Base-by-base conservation (phyloP, 2,113 vertebrate species). In the Catharus bicknelli region DNA sequence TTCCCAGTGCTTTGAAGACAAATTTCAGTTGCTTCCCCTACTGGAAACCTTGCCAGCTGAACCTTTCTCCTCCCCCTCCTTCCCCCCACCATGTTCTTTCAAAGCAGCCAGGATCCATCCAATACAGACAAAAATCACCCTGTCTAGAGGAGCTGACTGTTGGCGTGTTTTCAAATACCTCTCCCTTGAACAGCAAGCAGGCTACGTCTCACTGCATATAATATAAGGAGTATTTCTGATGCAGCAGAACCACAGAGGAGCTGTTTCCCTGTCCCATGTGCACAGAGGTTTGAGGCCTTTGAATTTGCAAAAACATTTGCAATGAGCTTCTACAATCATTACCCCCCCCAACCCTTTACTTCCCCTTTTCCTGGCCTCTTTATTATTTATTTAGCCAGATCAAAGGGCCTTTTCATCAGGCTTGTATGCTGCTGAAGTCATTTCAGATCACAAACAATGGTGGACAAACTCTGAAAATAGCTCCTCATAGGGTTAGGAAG, bases 351-450 rank as follows among this genome's bases (percentile, higher is more conserved):
- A 81, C 77, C 68, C 80, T 90, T 95, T 90, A 93, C 87, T 90
- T 95, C 94, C 91, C 93, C 91, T 95, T 73, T 96, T 94, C 95
- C 96, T 95, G 93, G 95, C 95, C 91, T 95, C 94, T 93, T 97
- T 96, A 94, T 97, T 97, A 98, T 97, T 98, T 98, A 97, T 97
- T 97, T 97, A 97, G 96, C 72, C 87, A 98, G 97, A 97, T 97
- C 97, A 98, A 98, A 98, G 95, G 88, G 95, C 95, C 96, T 97
- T 97, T 97, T 96, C 93, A 97, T 96, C 90, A 96, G 96, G 93
- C 96, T 96, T 95, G 96, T 97, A 97, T 96, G 97, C 96, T 95
- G 91, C 95, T 95, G 95, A 97, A 97, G 97, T 97, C 96, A 96
- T 96, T 97, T 96, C 97, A 97, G 94, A 97, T 97, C 96, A 95